Conservation (phyloP, 2,888 invertebrate species). For the Morpho deidamia region DNA sequence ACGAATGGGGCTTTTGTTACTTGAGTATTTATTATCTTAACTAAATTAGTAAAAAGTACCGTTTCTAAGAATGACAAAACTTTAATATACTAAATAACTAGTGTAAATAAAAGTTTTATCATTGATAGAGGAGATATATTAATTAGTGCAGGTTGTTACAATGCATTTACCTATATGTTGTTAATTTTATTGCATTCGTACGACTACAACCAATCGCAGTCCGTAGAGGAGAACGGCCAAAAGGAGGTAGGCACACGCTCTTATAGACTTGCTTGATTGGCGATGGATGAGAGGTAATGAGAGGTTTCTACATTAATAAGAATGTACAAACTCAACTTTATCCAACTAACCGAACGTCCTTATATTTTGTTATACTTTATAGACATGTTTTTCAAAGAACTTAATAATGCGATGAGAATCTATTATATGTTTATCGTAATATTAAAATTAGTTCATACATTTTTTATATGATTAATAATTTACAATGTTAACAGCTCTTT, state of each 20-base stretch:
- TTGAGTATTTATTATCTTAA: slow-evolving; percentile 60
- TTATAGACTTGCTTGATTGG: slow-evolving; percentile 41
- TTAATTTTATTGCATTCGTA: slow-evolving; percentile 79
- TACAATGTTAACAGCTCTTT: slow-evolving; percentile 61
- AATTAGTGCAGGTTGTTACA: slow-evolving; percentile 67
- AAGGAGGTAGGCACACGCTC: slow-evolving; percentile 74
- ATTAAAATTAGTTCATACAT: slow-evolving; percentile 2
- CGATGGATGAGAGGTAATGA: slow-evolving; percentile 40
- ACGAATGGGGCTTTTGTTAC: slow-evolving; percentile 67
- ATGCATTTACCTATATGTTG: slow-evolving; percentile 76
- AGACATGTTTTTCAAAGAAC: too few relatives aligned
- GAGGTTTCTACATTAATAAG: neutral
- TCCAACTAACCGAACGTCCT: too few relatives aligned
- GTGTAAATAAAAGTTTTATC: slow-evolving; percentile 54
- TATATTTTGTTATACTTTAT: too few relatives aligned
- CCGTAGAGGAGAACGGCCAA: slow-evolving; percentile 77
- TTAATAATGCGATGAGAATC: neutral
- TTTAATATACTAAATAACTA: slow-evolving; percentile 57
- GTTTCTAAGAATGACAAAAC: slow-evolving; percentile 55
- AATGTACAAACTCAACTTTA: too few relatives aligned
- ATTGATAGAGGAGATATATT: slow-evolving; percentile 53
- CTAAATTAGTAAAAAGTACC: slow-evolving; percentile 32
- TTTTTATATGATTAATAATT: slow-evolving; percentile 29
- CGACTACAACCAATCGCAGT: slow-evolving; percentile 78
- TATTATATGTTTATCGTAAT: neutral